Percentiles rank a stretch among this genome's conserved stretches.
Conservation (phyloP, 2,888 invertebrate genomes). For the Aphodius sticticus region DNA sequence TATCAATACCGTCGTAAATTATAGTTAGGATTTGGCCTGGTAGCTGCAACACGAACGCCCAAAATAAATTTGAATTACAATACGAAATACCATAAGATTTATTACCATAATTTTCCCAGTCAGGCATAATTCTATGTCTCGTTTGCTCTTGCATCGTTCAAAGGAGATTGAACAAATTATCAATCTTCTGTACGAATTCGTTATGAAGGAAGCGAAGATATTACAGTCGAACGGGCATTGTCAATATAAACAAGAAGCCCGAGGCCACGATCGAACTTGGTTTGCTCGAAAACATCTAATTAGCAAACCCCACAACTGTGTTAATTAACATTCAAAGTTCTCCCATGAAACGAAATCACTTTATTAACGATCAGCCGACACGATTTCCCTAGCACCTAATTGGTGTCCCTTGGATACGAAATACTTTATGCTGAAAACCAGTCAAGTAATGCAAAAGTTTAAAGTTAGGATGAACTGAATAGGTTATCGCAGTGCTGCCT, state of each 20-base stretch:
- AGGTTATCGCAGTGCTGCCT: background rate
- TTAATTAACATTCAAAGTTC: conserved; percentile 25
- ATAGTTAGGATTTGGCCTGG: no score
- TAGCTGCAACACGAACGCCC: no score
- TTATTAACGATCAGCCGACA: conserved; percentile 13
- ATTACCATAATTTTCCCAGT: no score
- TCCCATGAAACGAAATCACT: conserved; percentile 14
- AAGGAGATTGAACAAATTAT: no score
- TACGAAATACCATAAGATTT: no score
- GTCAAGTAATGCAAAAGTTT: background rate
- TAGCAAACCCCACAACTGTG: conserved; percentile 19
- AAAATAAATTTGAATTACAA: no score
- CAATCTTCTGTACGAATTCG: background rate
- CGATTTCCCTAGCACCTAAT: conserved; percentile 11
- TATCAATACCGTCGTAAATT: no score
- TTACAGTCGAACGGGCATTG: background rate
- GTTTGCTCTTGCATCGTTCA: no score
- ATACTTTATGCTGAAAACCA: background rate
- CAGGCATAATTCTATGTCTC: no score
- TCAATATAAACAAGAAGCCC: background rate
- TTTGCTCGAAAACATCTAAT: conserved; percentile 7
- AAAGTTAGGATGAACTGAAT: background rate
- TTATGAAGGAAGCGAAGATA: background rate
- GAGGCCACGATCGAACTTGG: background rate
- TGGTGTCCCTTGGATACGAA: background rate